These are phyloP conservation scores for Chromobotia macracanthus DNA, from an alignment of 2,797 vertebrate species.

Conservation along the genomic window DNA sequence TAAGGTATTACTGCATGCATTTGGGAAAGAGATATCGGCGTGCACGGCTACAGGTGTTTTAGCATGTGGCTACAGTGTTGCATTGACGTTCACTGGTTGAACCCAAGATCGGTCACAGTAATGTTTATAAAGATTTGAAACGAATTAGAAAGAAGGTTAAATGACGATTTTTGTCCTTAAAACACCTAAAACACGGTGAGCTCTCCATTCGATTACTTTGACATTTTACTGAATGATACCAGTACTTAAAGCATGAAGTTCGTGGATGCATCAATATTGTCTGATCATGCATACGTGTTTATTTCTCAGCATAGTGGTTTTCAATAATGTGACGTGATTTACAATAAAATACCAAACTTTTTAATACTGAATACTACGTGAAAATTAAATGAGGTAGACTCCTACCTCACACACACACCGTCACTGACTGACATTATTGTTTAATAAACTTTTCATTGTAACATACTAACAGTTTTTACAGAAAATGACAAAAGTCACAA, in stretches of 20 bases:
- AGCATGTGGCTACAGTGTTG: neutral
- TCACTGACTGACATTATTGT: constrained; percentile 37
- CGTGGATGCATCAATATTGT: neutral
- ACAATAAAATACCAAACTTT: constrained; percentile 2
- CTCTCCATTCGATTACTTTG: neutral
- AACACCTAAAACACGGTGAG: neutral
- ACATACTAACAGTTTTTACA: constrained; percentile 39
- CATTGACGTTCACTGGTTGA: neutral
- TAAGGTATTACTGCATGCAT: neutral
- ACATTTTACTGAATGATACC: neutral
- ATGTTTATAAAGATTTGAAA: neutral
- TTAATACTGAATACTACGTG: constrained; percentile 60
- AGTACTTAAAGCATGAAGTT: constrained; percentile 10
- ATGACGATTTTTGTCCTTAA: neutral
- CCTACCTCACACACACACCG: constrained; percentile 48
- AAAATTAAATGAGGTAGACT: constrained; percentile 57
- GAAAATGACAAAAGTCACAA: constrained; percentile 45
- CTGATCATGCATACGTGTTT: neutral
- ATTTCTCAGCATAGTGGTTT: neutral
- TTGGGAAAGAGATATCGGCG: neutral
- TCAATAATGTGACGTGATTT: neutral
- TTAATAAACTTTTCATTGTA: constrained; percentile 65
- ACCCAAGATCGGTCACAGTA: neutral
- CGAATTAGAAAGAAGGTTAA: neutral
- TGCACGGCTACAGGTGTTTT: constrained; percentile 16